Evolutionary conservation across 2,113 vertebrate species (phyloP), one percentile per base, ranked within the genome.

Genomic region (Carollia perspicillata): DNA sequence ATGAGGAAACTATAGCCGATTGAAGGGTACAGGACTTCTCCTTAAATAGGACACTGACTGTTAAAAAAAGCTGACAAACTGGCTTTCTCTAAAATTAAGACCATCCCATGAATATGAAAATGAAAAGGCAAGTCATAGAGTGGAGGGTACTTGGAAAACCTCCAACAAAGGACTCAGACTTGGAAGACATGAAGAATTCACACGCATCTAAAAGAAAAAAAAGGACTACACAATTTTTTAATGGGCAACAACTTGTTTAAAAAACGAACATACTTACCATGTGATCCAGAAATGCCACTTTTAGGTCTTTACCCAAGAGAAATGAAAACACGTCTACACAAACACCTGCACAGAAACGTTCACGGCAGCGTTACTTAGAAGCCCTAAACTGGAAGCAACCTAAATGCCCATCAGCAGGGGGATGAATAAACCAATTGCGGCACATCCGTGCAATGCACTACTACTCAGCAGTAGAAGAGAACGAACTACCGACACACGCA

Each of bases 151-250:
- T 86, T 91, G 53, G 51, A 81, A 91, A 37, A 1, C 12, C 33
- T 5, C 65, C 55, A 84, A 58, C 7, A 72, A 60, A 78, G 37
- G 33, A 68, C 35, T 44, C 42, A 51, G 1, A 44, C 22, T 58
- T 42, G 93, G 63, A 80, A 58, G n/a, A 42, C 30, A 35, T 78
- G 77, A 96, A 94, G 89, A 88, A 96, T 58, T 88, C 71, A 80
- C 35, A 84, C 17, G 55, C 63, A 81, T 51, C 55, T 77, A 3
- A 40, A 58, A 84, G 20, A 44, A 77, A 79, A 42, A 79, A 88
- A 69, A n/a, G 65, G 3, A 33, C 12, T 13, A 42, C 14, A 40
- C 2, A 6, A 13, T 51, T 93, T 58, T 94, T 44, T 55, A 69
- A 51, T 18, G 18, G 37, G 33, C 14, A 81, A 86, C 11, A 63